Evolutionary conservation across 2,113 vertebrate genomes (phyloP), one percentile per base, ranked within the genome.

Genomic region (Triplophysa dalaica): DNA sequence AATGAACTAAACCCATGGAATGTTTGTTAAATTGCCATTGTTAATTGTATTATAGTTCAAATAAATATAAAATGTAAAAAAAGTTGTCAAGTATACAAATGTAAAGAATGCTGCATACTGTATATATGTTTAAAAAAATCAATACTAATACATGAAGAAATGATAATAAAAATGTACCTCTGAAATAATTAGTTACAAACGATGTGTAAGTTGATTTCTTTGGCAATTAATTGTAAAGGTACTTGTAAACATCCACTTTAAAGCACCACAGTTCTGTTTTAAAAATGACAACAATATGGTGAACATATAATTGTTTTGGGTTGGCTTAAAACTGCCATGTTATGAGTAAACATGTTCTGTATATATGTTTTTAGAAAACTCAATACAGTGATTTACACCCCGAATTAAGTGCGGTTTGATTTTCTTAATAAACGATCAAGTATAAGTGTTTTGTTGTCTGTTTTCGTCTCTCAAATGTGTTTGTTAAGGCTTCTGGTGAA

Each of bases 1-100:
- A 17, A 4, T 17, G 1, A 17, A 17, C 14, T 16, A 4, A 16
- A 52, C 4, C 14, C 16, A 17, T 16, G 26, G 26, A 72, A 56
- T 56, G 19, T 56, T 72, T 72, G 50, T 54, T 17, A 54, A 54
- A 16, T 17, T 54, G 3, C 17, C 16, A n/a, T 29, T 74, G 70
- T 74, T 74, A 74, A 60, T 16, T 3, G 17, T 54, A 17, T 72
- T 56, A 54, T 58, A 54, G 19, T 43, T 12, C 61, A 74, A 74
- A 61, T 74, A 60, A 74, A 74, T 74, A 74, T 60, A 60, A 60
- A 73, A 33, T 11, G 9, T 41, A 73, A 73, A 73, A 72, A 26
- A 73, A 24, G 14, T 56, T 33, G 24, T 14, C 54, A 72, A 54
- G 29, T 72, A 72, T 54, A 56, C 50, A 65, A 63, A 41, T 72